These are phyloP conservation scores for Rhombomys opimus DNA, from an alignment of 2,113 vertebrate genomes.

Conservation along the genomic window DNA sequence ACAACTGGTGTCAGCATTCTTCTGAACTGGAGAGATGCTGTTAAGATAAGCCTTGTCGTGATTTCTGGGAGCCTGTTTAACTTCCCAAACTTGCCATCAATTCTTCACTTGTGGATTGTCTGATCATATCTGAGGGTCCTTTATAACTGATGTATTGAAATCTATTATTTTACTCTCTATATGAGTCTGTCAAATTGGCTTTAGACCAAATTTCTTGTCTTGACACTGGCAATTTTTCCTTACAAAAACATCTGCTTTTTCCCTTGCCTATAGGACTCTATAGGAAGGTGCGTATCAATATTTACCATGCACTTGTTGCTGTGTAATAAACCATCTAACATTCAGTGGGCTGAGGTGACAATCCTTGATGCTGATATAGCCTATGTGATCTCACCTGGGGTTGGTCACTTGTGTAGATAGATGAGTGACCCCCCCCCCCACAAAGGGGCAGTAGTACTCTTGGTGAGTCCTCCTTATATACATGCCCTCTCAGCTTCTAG, in stretches of 20 bases:
- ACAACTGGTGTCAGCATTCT: too few species aligned
- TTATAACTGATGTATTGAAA: neutral
- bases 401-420: neutral
- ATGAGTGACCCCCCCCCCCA: neutral
- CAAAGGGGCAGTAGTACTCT: neutral
- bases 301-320: neutral
- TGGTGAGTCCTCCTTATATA: neutral
- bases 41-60: neutral
- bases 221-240: neutral
- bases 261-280: neutral
- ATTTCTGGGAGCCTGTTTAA: neutral
- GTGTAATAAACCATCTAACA: neutral
- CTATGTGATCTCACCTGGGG: neutral
- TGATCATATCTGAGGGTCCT: neutral
- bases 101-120: neutral
- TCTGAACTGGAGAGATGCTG: neutral
- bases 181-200: neutral
- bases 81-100: neutral
- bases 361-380: neutral
- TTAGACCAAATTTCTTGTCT: neutral
- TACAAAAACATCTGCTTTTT: neutral
- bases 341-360: neutral
- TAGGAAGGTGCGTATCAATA: neutral
- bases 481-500: neutral
- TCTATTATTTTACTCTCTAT: neutral